These are phyloP conservation scores for Pedionomus torquatus DNA, from an alignment of 2,113 vertebrate species.

Conservation along the genomic window DNA sequence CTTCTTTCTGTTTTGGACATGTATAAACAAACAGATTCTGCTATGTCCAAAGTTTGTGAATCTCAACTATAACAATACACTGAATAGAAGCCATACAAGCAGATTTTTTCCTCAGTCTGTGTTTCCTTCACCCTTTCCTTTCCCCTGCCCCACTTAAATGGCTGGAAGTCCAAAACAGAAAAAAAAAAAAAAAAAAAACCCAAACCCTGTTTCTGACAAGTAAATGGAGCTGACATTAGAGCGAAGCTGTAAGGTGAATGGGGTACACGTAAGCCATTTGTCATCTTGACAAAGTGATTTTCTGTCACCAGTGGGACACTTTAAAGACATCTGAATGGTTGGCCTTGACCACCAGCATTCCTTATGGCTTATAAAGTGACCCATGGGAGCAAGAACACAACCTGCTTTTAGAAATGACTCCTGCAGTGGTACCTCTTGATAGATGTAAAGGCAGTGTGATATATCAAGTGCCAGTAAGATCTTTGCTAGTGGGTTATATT, in stretches of 20 bases:
- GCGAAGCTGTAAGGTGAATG: neutral
- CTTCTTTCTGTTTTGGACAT: neutral
- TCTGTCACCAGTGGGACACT: slow-evolving; percentile 69
- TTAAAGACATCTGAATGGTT: slow-evolving; percentile 72
- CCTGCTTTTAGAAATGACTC: slow-evolving; percentile 25
- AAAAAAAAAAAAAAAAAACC: slow-evolving; percentile 22
- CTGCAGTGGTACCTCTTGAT: neutral
- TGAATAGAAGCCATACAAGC: slow-evolving; percentile 15
- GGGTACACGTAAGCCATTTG: slow-evolving; percentile 60
- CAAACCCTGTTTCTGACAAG: slow-evolving; percentile 53
- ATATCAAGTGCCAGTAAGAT: slow-evolving; percentile 25
- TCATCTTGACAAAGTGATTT: slow-evolving; percentile 78
- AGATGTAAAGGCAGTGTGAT: neutral
- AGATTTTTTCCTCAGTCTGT: neutral
- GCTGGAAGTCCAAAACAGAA: slow-evolving; percentile 61
- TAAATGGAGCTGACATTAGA: slow-evolving; percentile 58
- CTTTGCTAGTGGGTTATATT: slow-evolving; percentile 15
- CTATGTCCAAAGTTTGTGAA: neutral
- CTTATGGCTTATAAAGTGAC: slow-evolving; percentile 55
- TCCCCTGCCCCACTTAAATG: neutral
- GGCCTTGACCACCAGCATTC: slow-evolving; percentile 70
- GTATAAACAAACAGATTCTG: slow-evolving; percentile 6
- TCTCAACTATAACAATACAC: neutral
- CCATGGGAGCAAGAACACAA: slow-evolving; percentile 34
- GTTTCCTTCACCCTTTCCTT: neutral